Base-by-base conservation (phyloP, 2,797 vertebrate genomes). In the Channa striata region DNA sequence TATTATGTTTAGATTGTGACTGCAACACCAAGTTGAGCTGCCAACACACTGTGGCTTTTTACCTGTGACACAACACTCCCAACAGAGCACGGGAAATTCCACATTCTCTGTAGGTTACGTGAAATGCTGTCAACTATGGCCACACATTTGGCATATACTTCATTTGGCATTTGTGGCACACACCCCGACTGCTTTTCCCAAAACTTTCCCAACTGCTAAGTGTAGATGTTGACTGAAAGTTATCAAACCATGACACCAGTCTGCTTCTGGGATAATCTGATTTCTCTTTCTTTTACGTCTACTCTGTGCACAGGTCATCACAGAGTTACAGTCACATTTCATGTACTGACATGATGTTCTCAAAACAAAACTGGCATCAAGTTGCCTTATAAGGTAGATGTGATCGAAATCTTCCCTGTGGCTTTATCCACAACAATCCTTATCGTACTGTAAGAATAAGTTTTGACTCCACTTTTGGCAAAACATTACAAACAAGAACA, bases 21-120 rank as follows among this genome's bases (percentile, higher is more conserved):
- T 25, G 19, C 36, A 43, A 72, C 70, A 40, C 52, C 23, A 13
- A 42, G 61, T 12, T 63, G 6, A 39, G 21, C 46, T 39, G 62
- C 53, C 69, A 73, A 44, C 34, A 51, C 36, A 57, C 77, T 61
- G 52, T 33, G 54, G 16, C 46, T 20, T 65, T 69, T 73, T 77
- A 85, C 80, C 82, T 84, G 81, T 8, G 44, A 69, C 72, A 43
- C 2, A 8, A 37, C 47, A 47, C 52, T 34, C 23, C 40, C 59
- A 67, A 67, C 57, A 50, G 3, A 46, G 40, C 64, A 8, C 64
- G 82, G 84, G 80, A 86, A 83, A 89, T 80, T 36, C 74, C 81
- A 75, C 59, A 19, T 48, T 68, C 80, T 81, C 50, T 74, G 36
- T 54, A 30, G 51, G 53, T 60, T 60, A 80, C 71, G 57, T 57